phyloP scores from a whole-genome alignment of 2,113 vertebrate species.

The Tenrec ecaudatus region DNA sequence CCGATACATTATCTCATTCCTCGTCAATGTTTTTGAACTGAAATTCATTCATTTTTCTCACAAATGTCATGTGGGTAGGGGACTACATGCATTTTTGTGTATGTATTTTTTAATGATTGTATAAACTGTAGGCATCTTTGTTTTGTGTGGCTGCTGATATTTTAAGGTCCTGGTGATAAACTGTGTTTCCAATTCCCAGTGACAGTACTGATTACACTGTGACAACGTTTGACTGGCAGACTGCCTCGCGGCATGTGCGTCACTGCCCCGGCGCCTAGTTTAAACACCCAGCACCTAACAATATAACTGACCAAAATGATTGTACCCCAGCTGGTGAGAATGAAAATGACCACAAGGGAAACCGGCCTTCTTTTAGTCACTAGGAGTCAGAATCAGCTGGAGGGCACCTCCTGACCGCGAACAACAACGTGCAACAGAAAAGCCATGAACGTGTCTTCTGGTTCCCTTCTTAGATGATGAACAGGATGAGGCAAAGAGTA shows the following conservation, averaged over 20 bases:
- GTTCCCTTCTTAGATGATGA: slow-evolving; percentile 43
- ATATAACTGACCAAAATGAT: slow-evolving; percentile 77
- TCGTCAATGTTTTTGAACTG: slow-evolving; percentile 43
- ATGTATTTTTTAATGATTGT: slow-evolving; percentile 66
- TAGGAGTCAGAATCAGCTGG: too few relatives aligned
- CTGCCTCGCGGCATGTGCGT: neutral
- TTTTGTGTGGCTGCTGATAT: slow-evolving; percentile 43
- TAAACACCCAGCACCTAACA: slow-evolving; percentile 61
- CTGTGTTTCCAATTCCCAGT: slow-evolving; percentile 61
- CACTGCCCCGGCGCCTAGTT: neutral
- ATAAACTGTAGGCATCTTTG: slow-evolving; percentile 67
- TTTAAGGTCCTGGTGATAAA: slow-evolving; percentile 39
- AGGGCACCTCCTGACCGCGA: too few relatives aligned
- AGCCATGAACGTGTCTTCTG: slow-evolving; percentile 37
- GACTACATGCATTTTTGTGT: neutral
- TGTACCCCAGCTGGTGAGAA: slow-evolving; percentile 71
- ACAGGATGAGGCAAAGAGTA: slow-evolving; percentile 13
- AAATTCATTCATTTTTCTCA: slow-evolving; percentile 49
- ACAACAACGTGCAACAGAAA: slow-evolving; percentile 8
- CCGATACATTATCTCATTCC: slow-evolving; percentile 41
- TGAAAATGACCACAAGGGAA: slow-evolving; percentile 45
- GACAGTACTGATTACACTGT: neutral
- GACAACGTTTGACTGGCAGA: neutral
- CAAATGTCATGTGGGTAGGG: neutral
- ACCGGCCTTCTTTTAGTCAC: neutral